phyloP scores from a whole-genome alignment of 1,140 invertebrate genomes.

The Zophobas morio region DNA sequence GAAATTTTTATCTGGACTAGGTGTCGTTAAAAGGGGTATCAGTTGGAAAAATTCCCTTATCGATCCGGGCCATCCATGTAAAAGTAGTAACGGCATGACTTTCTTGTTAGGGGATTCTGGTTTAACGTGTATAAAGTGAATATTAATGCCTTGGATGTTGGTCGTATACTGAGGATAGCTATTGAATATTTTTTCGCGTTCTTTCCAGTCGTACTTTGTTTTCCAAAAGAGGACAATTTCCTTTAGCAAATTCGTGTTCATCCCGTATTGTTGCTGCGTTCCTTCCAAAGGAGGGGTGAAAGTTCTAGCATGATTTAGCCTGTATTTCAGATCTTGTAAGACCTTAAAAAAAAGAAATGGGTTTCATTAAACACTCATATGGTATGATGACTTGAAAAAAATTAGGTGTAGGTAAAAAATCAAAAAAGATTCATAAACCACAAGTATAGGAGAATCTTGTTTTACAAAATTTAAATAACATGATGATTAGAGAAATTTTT shows the following conservation, averaged over 20 bases:
- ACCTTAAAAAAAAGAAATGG: constrained; percentile 73
- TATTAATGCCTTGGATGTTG: constrained; percentile 79
- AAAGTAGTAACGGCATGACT: constrained; percentile 80
- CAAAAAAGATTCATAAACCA: not conserved
- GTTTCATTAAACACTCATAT: not conserved
- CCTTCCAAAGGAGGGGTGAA: constrained; percentile 76
- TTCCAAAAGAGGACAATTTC: constrained; percentile 84
- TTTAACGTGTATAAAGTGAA: constrained; percentile 82
- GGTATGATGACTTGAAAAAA: not conserved
- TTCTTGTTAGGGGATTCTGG: constrained; percentile 69
- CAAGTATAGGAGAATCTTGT: no score
- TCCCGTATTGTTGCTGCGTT: constrained; percentile 82
- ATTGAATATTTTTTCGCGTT: constrained; percentile 80
- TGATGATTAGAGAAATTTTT: no score
- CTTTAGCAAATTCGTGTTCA: constrained; percentile 78
- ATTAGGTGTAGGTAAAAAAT: not conserved
- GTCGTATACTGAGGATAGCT: constrained; percentile 81
- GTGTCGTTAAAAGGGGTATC: constrained; percentile 79
- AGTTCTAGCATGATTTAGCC: constrained; percentile 72
- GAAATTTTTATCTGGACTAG: constrained; percentile 73
- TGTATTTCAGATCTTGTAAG: constrained; percentile 73
- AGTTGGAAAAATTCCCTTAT: constrained; percentile 89
- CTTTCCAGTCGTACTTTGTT: constrained; percentile 82
- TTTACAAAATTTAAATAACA: no score
- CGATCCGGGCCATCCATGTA: constrained; percentile 95